Evolutionary conservation across 2,113 vertebrate species (phyloP), one percentile per base, ranked within the genome.

Genomic region (Nothoprocta pentlandii): DNA sequence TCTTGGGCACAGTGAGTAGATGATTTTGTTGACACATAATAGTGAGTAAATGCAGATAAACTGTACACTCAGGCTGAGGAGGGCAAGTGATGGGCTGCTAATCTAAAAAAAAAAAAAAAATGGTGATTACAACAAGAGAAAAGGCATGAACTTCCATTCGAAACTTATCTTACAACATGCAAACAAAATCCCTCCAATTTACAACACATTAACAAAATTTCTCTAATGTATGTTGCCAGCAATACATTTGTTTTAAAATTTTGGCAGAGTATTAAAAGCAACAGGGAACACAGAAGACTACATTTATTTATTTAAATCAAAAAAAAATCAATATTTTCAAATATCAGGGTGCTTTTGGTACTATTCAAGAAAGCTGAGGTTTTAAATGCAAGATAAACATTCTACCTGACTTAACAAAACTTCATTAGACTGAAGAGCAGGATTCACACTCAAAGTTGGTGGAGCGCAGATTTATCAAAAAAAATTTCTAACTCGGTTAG

Each of bases 391-490:
- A 61, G 51, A 90, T 86, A 89, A 90, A 42, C 25, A 62, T 20
- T 41, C 47, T 68, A 92, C 80, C 86, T 47, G 12, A 90, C 69
- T 89, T 74, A 68, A 80, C 28, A 70, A 79, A 89, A 82, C n/a
- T 69, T 93, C 91, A 94, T 95, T 93, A 94, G 90, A 89, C 77
- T 68, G 92, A 77, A 93, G n/a, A 71, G 62, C 41, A 56, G 51
- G 58, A 94, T 75, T n/a, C 69, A 73, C 81, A 89, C 87, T 81
- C 89, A 92, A 66, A 78, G 42, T 20, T 79, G 66, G 42, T 80
- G 76, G 89, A 94, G 95, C 68, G 69, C 66, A 92, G 93, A 94
- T 92, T 93, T 92, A 94, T 93, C 92, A 95, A 96, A 92, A 80
- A 25, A 93, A 94, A 39, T 83, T 80, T 92, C 74, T 86, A 91